Conservation (phyloP, 2,113 vertebrate species). For the Pterocles burchelli region DNA sequence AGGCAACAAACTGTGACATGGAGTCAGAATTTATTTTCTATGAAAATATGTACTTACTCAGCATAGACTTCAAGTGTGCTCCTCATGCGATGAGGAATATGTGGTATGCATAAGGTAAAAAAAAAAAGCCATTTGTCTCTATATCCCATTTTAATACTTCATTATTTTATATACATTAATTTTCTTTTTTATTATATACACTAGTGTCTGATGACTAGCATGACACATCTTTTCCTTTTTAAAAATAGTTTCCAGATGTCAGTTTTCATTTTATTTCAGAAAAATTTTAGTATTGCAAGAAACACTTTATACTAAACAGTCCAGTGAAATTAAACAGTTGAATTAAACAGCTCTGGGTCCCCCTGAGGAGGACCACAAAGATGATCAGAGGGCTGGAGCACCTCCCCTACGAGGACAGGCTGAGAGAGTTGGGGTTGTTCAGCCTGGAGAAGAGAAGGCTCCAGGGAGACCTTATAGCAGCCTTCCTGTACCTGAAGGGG, state of each 20-base stretch:
- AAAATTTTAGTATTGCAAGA: background rate
- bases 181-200: background rate
- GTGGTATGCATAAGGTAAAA: background rate
- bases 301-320: background rate
- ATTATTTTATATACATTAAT: background rate
- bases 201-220: background rate
- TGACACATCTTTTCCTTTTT: background rate
- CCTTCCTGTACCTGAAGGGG: too few relatives aligned
- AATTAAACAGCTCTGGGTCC: background rate
- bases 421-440: too few relatives aligned
- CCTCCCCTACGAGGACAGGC: too few relatives aligned
- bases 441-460: too few relatives aligned
- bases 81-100: background rate
- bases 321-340: background rate
- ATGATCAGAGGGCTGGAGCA: too few relatives aligned
- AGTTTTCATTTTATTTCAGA: background rate
- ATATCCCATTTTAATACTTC: background rate
- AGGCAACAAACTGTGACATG: background rate
- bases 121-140: background rate
- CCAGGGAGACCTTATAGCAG: too few relatives aligned
- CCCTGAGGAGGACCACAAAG: too few relatives aligned
- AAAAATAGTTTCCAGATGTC: background rate
- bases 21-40: background rate
- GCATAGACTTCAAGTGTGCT: background rate
- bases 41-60: background rate